These are phyloP conservation scores for Drosophila flavopinicola DNA, from an alignment of 2,888 invertebrate species.

Conservation along the genomic window DNA sequence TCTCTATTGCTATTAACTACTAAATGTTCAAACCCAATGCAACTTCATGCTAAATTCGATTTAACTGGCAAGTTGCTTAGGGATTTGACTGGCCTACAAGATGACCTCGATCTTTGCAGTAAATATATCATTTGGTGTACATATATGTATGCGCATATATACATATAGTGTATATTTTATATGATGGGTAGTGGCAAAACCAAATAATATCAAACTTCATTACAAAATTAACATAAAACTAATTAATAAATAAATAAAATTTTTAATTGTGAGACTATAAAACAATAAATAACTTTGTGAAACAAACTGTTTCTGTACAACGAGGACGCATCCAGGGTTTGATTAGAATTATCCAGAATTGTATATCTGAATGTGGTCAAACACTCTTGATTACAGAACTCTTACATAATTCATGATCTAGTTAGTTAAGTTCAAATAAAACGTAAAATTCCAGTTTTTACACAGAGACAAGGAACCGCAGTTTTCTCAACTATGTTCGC, in stretches of 20 bases:
- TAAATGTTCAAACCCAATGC: conserved; percentile 24
- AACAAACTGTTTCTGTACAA: too few species aligned
- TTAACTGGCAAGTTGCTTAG: conserved; percentile 50
- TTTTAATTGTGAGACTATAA: conserved; percentile 41
- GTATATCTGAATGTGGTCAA: too few species aligned
- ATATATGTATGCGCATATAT: conserved; percentile 19
- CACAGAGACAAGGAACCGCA: background rate
- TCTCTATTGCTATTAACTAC: conserved; percentile 29
- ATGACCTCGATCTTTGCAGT: conserved; percentile 43
- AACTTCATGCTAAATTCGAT: conserved; percentile 50
- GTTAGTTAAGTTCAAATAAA: too few species aligned
- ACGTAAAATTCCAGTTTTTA: background rate
- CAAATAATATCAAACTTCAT: conserved; percentile 53
- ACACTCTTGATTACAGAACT: too few species aligned
- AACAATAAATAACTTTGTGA: conserved; percentile 48
- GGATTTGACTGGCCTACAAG: conserved; percentile 13
- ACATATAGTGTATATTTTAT: conserved; percentile 31
- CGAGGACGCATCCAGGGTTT: too few species aligned
- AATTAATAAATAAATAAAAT: conserved; percentile 31
- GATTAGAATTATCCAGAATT: too few species aligned
- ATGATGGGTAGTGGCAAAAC: conserved; percentile 51
- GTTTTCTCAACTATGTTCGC: background rate
- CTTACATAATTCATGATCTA: too few species aligned
- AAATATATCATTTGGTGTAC: conserved; percentile 38
- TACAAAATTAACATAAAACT: conserved; percentile 34